phyloP scores from a whole-genome alignment of 2,113 vertebrate species.

The Hucho hucho region DNA sequence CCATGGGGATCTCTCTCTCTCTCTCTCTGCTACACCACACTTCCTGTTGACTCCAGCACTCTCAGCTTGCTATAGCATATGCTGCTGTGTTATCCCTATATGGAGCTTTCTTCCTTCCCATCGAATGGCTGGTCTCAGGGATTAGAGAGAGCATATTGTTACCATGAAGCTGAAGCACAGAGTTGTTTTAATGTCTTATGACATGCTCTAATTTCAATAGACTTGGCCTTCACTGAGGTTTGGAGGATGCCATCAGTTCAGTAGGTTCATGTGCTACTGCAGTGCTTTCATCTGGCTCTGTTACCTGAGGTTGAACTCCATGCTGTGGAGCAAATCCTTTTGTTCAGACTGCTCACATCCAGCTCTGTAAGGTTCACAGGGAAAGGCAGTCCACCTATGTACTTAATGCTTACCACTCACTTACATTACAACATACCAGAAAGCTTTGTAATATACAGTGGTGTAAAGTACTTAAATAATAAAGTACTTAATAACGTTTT shows the following conservation, averaged over 20 bases:
- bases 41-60: conserved; percentile 40
- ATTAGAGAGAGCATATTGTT: background rate
- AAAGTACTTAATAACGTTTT: conserved; percentile 23
- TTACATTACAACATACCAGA: too few species aligned
- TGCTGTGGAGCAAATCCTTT: background rate
- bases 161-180: background rate
- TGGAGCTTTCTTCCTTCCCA: background rate
- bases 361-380: background rate
- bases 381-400: too few species aligned
- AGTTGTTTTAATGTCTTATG: too few species aligned
- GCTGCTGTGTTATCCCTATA: conserved; percentile 15
- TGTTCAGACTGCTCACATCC: background rate
- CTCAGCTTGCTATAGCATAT: conserved; percentile 15
- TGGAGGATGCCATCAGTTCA: too few species aligned
- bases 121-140: background rate
- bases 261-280: too few species aligned
- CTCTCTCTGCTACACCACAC: background rate
- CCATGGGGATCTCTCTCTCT: background rate
- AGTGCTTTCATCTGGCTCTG: too few species aligned
- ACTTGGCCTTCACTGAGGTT: too few species aligned
- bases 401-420: too few species aligned
- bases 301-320: too few species aligned
- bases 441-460: conserved; percentile 5
- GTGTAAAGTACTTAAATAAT: conserved; percentile 3
- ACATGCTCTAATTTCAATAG: too few species aligned